phyloP scores from a whole-genome alignment of 2,888 invertebrate species.

The Andrena haemorrhoa region DNA sequence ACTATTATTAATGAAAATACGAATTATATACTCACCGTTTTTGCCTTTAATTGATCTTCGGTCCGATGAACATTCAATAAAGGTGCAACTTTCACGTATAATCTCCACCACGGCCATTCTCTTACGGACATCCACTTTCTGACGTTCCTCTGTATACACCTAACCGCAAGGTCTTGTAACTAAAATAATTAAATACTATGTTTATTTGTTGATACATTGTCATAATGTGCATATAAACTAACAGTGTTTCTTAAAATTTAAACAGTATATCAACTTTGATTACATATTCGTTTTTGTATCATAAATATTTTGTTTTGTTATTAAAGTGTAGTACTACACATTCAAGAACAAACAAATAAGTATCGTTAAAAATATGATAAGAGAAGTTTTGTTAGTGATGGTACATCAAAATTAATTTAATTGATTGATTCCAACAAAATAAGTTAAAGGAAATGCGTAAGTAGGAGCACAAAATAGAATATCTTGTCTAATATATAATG shows the following conservation, averaged over 20 bases:
- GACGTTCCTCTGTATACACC: slow-evolving; percentile 97
- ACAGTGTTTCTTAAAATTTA: not conserved
- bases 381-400: no score
- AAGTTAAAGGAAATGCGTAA: no score
- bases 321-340: no score
- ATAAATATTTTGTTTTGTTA: no score
- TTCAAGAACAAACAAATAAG: no score
- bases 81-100: slow-evolving; percentile 96
- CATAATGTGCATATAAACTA: not conserved
- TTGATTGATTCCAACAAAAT: no score
- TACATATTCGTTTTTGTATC: no score
- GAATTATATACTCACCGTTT: slow-evolving; percentile 89
- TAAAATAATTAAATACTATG: slow-evolving; percentile 72
- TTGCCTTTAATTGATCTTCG: slow-evolving; percentile 95
- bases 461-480: no score
- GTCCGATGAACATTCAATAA: slow-evolving; percentile 97
- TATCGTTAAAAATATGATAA: no score
- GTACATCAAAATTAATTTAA: no score
- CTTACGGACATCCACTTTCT: slow-evolving; percentile 95
- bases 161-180: slow-evolving; percentile 93
- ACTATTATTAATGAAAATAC: slow-evolving; percentile 6
- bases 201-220: not conserved
- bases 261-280: no score
- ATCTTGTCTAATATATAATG: no score
- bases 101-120: slow-evolving; percentile 99